Base-by-base conservation (phyloP, 2,113 vertebrate species). In the Pangasianodon gigas region DNA sequence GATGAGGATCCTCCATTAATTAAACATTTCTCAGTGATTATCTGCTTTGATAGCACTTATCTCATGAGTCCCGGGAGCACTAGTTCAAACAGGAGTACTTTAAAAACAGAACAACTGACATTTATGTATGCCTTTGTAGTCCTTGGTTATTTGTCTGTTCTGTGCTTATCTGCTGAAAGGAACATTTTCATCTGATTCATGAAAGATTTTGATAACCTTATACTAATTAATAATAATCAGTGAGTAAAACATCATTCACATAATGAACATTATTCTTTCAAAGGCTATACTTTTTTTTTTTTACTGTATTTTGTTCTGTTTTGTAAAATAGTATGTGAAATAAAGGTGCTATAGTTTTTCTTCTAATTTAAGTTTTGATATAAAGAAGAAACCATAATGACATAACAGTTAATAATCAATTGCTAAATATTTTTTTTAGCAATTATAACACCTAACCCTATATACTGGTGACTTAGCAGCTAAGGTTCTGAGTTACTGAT, bases 21-120 rank as follows among this genome's bases (percentile, higher is more conserved):
- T 89, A 91, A 77, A 89, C 90, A 89, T 80, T 89, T 91, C 46
- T 51, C 29, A 56, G 37, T 84, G 88, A 89, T 91, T 84, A 87
- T 89, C 54, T 51, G 77, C 54, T 86, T 89, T 89, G 84, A 91
- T 89, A 87, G 67, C 52, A 56, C 56, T 84, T 89, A 89, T 91
- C 90, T 91, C 48, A 48, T 75, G 77, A 83, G 87, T 86, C 87
- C 69, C 37, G 24, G 21, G 71, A 54, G 58, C 46, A 48, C 21
- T 54, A 41, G 21, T 52, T 9, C 52, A 56, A 84, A 84, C 44
- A 88, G 1, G 85, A 83, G 37, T 79, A 75, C 62, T 51, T 51
- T 29, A 48, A 81, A 19, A 44, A 79, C 56, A 48, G 75, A 65
- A 65, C 48, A 81, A 81, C 29, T 2, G 48, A 51, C 26, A 52